Conservation (phyloP, 2,888 invertebrate species). For the Aphodius sticticus region DNA sequence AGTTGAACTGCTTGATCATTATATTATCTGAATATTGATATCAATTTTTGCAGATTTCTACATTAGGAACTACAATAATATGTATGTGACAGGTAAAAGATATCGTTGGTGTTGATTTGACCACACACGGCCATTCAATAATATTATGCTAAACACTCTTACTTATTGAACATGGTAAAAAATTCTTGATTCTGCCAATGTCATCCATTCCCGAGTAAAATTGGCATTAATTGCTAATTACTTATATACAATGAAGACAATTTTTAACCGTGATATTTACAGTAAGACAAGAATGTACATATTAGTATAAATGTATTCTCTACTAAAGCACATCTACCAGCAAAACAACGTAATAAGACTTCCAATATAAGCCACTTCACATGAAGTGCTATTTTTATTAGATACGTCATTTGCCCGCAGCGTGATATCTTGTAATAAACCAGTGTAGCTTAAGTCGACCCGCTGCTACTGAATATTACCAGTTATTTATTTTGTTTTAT, state of each 20-base stretch:
- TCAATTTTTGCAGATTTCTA: too few species aligned
- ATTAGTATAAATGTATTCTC: not conserved
- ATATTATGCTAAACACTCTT: not conserved
- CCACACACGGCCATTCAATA: not conserved
- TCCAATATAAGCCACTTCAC: constrained; percentile 12
- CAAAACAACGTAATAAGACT: constrained; percentile 8
- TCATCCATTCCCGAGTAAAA: not conserved
- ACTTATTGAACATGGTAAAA: not conserved
- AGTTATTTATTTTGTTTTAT: constrained; percentile 7
- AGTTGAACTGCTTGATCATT: too few species aligned
- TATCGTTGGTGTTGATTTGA: not conserved
- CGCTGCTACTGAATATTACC: constrained; percentile 10
- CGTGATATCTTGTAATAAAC: not conserved
- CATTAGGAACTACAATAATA: too few species aligned
- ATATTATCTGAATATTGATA: too few species aligned
- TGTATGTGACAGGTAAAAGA: too few species aligned
- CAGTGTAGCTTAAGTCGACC: not conserved
- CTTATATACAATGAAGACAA: not conserved
- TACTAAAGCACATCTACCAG: not conserved
- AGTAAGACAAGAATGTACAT: not conserved
- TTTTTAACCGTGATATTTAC: not conserved
- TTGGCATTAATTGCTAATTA: not conserved
- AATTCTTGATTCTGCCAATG: not conserved
- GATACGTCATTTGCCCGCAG: constrained; percentile 10
- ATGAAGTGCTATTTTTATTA: constrained; percentile 25